A percentile compares a stretch with the other conserved stretches of the same genome.
phyloP scores from a whole-genome alignment of 2,113 vertebrate genomes.

The Dinomys branickii region DNA sequence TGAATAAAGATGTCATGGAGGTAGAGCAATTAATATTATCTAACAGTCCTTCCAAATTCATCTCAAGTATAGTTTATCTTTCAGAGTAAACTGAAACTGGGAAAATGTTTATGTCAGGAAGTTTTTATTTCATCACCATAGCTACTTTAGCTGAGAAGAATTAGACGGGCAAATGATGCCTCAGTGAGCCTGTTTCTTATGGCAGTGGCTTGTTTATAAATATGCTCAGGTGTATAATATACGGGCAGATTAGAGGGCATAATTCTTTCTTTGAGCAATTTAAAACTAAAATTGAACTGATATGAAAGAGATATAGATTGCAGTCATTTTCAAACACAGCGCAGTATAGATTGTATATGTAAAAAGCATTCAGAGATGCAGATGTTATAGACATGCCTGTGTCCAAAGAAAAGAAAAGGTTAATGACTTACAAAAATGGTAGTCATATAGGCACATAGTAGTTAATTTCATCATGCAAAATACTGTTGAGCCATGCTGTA shows the following conservation, averaged over 20 bases:
- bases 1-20: neutral
- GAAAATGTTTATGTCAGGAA: neutral
- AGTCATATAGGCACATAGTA: too few species aligned
- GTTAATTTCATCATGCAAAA: too few species aligned
- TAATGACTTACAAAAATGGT: neutral
- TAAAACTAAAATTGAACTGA: neutral
- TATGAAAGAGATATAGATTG: neutral
- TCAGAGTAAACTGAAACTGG: neutral
- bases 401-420: neutral
- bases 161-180: neutral
- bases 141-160: neutral
- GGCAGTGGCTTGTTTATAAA: neutral
- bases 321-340: neutral
- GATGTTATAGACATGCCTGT: neutral
- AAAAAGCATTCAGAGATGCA: neutral
- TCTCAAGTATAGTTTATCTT: neutral
- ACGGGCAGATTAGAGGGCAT: neutral
- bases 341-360: fast-evolving
- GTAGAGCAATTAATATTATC: neutral
- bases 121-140: neutral
- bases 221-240: neutral
- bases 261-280: neutral
- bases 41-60: neutral
- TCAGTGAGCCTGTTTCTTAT: neutral
- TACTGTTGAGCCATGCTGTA: too few species aligned